These are phyloP conservation scores for Lucifuga dentata DNA, from an alignment of 2,113 vertebrate species.

Conservation along the genomic window DNA sequence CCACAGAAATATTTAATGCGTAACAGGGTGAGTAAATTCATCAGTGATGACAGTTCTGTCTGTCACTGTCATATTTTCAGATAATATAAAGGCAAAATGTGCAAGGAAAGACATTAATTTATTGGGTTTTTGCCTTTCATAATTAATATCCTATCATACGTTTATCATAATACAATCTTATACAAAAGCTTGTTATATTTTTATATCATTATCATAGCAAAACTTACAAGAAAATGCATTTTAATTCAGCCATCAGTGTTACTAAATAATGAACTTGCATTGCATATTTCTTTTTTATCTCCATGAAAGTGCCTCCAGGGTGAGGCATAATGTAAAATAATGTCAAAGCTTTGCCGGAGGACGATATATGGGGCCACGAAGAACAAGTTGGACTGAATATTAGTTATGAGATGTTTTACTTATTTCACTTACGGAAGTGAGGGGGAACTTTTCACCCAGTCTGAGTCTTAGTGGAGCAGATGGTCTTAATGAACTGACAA, in stretches of 20 bases:
- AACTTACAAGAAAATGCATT: constrained; percentile 49
- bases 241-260: constrained; percentile 63
- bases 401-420: constrained; percentile 47
- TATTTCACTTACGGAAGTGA: constrained; percentile 36
- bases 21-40: constrained; percentile 9
- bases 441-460: constrained; percentile 38
- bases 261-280: constrained; percentile 79
- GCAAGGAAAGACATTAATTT: not conserved
- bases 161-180: constrained; percentile 44
- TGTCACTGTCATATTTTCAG: constrained; percentile 10
- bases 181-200: constrained; percentile 41
- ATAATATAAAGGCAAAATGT: constrained; percentile 34
- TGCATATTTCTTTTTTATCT: constrained; percentile 80
- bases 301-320: constrained; percentile 62
- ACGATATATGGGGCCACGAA: constrained; percentile 26
- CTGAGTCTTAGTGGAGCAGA: constrained; percentile 21
- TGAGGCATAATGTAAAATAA: constrained; percentile 74
- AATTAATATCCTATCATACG: constrained; percentile 29
- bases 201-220: constrained; percentile 30
- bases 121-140: constrained; percentile 10
- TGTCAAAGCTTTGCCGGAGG: constrained; percentile 70
- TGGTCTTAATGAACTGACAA: constrained; percentile 21
- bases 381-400: constrained; percentile 53
- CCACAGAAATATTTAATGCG: constrained; percentile 23
- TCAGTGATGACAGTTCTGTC: not conserved